These are phyloP conservation scores for Podiceps cristatus DNA, from an alignment of 2,113 vertebrate genomes.

Conservation along the genomic window DNA sequence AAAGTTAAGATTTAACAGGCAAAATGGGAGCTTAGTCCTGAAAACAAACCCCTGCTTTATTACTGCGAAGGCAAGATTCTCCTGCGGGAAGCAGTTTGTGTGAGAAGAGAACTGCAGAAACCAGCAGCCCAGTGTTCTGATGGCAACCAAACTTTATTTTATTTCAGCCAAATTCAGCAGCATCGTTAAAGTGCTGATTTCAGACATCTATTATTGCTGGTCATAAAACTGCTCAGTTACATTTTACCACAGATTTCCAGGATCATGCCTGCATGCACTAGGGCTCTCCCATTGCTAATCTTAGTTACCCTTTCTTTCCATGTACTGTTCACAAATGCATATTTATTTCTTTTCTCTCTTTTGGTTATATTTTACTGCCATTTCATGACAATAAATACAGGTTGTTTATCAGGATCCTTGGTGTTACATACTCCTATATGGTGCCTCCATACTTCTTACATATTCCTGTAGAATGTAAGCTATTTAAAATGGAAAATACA, in stretches of 20 bases:
- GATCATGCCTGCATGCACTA: neutral
- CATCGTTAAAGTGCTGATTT: neutral
- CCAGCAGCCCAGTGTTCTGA: neutral
- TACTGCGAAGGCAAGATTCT: neutral
- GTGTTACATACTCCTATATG: neutral
- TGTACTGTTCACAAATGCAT: neutral
- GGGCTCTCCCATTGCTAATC: neutral
- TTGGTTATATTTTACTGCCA: neutral
- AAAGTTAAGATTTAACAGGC: neutral
- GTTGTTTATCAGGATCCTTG: neutral
- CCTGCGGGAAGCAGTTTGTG: neutral
- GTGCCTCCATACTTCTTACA: neutral
- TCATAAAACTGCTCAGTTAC: neutral
- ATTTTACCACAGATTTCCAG: neutral
- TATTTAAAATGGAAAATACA: neutral
- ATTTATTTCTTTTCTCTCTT: neutral
- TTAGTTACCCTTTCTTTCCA: neutral
- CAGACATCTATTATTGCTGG: neutral
- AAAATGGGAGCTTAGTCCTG: neutral
- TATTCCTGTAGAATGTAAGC: neutral
- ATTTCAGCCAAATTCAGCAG: neutral
- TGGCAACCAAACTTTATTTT: neutral
- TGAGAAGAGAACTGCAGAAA: neutral
- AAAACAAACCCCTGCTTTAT: neutral
- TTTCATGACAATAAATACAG: neutral